A percentile compares a stretch with the other conserved stretches of the same genome.
Evolutionary conservation across 2,888 invertebrate genomes (phyloP).

Genomic region (Dinocampus coccinellae): DNA sequence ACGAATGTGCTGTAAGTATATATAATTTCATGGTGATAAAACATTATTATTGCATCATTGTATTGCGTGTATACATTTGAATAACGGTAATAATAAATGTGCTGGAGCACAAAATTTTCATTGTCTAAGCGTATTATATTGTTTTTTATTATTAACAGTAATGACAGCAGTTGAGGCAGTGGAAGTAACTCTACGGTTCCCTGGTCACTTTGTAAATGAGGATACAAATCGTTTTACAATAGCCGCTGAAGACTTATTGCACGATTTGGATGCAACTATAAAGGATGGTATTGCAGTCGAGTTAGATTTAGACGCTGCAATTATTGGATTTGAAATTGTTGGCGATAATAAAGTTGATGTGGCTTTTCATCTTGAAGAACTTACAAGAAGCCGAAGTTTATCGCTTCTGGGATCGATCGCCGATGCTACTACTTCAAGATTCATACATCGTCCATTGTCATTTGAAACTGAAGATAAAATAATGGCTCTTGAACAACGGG

Average conservation of each 20-base stretch:
- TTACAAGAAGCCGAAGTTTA: conserved; percentile 75
- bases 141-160: conserved; percentile 71
- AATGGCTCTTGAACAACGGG: conserved; percentile 75
- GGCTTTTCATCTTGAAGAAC: conserved; percentile 83
- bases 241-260: conserved; percentile 61
- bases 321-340: conserved; percentile 71
- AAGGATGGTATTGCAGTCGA: conserved; percentile 60
- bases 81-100: neutral
- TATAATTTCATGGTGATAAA: neutral
- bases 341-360: conserved; percentile 83
- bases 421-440: conserved; percentile 77
- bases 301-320: conserved; percentile 61
- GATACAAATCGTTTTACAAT: conserved; percentile 59
- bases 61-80: neutral
- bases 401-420: conserved; percentile 71
- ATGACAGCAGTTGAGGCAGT: conserved; percentile 82
- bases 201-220: conserved; percentile 72
- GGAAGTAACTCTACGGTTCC: conserved; percentile 80
- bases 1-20: conserved; percentile 72
- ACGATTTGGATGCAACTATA: conserved; percentile 62
- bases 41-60: neutral
- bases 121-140: neutral
- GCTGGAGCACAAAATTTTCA: neutral
- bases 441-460: conserved; percentile 72
- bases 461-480: conserved; percentile 65